Percentiles rank a stretch among this genome's conserved stretches.
These are phyloP conservation scores for human DNA, from an alignment of 2,113 vertebrate species.

Conservation along the genomic window DNA sequence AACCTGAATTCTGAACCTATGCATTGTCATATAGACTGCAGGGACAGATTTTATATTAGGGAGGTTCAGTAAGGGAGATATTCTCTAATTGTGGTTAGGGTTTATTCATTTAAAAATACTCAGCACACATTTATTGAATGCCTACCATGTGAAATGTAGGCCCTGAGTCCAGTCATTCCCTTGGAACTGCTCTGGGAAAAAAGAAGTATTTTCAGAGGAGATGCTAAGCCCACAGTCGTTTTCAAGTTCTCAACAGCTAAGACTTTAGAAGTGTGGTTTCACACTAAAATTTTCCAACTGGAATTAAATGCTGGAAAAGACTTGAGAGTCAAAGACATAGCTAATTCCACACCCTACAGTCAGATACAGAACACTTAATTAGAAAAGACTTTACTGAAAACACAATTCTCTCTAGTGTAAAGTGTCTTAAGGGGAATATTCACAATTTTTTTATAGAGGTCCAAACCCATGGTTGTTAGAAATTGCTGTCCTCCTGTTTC, in stretches of 20 bases:
- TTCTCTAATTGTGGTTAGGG: background rate
- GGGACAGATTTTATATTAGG: background rate
- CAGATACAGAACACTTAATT: constrained; percentile 8
- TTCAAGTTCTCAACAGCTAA: background rate
- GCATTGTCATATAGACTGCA: background rate
- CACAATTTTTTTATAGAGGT: background rate
- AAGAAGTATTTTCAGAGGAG: background rate
- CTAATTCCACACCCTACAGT: background rate
- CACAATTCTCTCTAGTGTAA: background rate
- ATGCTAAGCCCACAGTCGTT: background rate
- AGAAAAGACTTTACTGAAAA: constrained; percentile 17
- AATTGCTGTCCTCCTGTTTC: background rate
- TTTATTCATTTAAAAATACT: background rate
- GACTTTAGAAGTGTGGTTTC: background rate
- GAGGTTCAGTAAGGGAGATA: background rate
- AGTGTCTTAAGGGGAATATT: background rate
- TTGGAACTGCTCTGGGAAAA: background rate
- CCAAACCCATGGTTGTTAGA: background rate
- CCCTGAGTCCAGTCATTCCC: background rate
- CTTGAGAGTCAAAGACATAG: background rate
- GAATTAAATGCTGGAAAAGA: constrained; percentile 36
- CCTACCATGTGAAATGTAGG: background rate
- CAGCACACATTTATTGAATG: background rate
- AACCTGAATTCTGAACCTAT: background rate
- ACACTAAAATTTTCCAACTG: constrained; percentile 32